Conservation (phyloP, 2,888 invertebrate species). For the Candidula unifasciata region DNA sequence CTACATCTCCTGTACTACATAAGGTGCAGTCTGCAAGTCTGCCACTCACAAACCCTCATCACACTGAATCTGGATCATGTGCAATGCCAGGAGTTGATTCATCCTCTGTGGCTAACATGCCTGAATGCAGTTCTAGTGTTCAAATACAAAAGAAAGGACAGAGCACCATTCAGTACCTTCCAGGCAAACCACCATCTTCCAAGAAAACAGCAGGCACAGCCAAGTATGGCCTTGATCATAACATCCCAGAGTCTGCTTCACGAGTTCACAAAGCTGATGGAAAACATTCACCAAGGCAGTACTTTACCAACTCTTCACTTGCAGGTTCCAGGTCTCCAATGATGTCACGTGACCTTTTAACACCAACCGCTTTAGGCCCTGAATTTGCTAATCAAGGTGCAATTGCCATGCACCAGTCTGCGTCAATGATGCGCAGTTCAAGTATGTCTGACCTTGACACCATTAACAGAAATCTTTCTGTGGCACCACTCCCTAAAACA, state of each 20-base stretch:
- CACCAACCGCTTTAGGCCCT: constrained; percentile 57
- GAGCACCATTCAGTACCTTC: constrained; percentile 98
- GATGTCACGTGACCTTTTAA: constrained; percentile 48
- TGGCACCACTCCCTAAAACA: constrained; percentile 25
- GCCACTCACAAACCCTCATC: constrained; percentile 51
- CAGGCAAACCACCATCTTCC: constrained; percentile 90
- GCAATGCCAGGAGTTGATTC: constrained; percentile 60
- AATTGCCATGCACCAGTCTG: constrained; percentile 62
- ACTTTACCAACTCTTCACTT: constrained; percentile 80
- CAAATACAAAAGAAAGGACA: constrained; percentile 97
- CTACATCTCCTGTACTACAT: constrained; percentile 47
- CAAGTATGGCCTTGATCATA: constrained; percentile 54
- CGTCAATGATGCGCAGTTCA: constrained; percentile 59
- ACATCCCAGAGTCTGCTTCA: constrained; percentile 92
- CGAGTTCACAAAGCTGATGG: constrained; percentile 86
- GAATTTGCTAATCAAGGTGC: constrained; percentile 56
- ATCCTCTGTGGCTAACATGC: constrained; percentile 63
- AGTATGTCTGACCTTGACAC: constrained; percentile 56
- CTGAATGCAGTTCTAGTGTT: constrained; percentile 83
- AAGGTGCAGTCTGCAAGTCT: constrained; percentile 55
- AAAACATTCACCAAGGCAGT: constrained; percentile 86
- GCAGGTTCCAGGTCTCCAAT: constrained; percentile 48
- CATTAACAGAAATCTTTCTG: constrained; percentile 65
- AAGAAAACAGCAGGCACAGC: constrained; percentile 57
- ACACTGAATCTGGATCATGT: constrained; percentile 55